phyloP scores from a whole-genome alignment of 2,797 vertebrate genomes.

The Arctocebus calabarensis region DNA sequence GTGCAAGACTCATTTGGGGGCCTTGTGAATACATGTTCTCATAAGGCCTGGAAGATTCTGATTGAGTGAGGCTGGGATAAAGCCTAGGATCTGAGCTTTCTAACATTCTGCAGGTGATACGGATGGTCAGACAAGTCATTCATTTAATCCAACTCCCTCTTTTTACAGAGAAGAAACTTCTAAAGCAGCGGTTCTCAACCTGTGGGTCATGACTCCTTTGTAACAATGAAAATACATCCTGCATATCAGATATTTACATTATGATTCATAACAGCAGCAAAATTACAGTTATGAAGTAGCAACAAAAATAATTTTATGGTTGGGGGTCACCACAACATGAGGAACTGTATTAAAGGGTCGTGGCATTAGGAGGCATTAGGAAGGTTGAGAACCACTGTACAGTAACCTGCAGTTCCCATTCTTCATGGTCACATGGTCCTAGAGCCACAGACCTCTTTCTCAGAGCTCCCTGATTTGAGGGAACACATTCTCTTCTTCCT shows the following conservation, averaged over 20 bases:
- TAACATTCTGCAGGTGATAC: background rate
- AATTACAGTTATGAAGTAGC: too few species aligned
- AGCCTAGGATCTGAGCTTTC: background rate
- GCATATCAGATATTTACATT: too few species aligned
- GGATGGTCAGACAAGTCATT: background rate
- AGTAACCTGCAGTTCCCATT: background rate
- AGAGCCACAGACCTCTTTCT: background rate
- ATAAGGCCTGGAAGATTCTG: background rate
- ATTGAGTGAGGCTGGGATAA: accelerated
- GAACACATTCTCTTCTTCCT: background rate
- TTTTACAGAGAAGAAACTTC: background rate
- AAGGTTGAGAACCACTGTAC: too few species aligned
- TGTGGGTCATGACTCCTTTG: too few species aligned
- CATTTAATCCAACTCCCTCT: background rate
- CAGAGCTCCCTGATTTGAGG: background rate
- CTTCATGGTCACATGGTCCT: accelerated
- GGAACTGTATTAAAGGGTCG: too few species aligned
- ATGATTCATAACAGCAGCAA: too few species aligned
- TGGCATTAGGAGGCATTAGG: too few species aligned
- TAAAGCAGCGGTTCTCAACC: too few species aligned
- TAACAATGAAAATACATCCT: too few species aligned
- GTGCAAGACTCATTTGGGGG: background rate
- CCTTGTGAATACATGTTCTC: background rate
- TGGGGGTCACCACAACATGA: too few species aligned
- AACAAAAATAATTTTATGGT: too few species aligned